phyloP scores from a whole-genome alignment of 2,797 vertebrate genomes.

The Chiloscyllium punctatum region DNA sequence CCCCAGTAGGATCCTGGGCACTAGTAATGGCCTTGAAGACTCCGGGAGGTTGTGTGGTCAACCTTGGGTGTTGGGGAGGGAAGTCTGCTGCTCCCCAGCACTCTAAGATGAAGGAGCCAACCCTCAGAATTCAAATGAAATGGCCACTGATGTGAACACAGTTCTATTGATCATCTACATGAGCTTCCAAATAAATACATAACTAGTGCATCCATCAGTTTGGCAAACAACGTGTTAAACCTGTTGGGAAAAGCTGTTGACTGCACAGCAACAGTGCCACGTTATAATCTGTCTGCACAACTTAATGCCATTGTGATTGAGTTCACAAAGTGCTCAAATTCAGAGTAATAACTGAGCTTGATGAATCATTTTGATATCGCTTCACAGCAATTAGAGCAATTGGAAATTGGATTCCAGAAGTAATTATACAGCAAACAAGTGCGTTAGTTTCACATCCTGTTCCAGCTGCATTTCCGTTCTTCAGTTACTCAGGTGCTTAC shows the following conservation, averaged over 20 bases:
- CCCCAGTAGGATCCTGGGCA: too few relatives aligned
- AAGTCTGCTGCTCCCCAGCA: background rate
- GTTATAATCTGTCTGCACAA: background rate
- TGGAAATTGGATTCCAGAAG: conserved; percentile 21
- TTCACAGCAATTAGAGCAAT: conserved; percentile 27
- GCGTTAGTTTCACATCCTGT: conserved; percentile 14
- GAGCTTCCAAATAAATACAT: background rate
- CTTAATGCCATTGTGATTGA: background rate
- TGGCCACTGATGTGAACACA: background rate
- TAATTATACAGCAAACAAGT: conserved; percentile 4
- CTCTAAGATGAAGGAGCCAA: background rate
- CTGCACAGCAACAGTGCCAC: background rate
- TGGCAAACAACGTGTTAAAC: background rate
- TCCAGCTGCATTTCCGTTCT: conserved; percentile 24
- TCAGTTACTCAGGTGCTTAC: background rate
- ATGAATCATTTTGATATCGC: conserved; percentile 25
- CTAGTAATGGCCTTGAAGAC: too few relatives aligned
- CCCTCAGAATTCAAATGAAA: background rate
- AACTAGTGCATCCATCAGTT: background rate
- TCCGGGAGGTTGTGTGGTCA: too few relatives aligned
- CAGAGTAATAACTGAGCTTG: background rate
- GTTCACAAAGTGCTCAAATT: background rate
- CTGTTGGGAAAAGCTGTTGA: background rate
- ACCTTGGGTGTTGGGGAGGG: too few relatives aligned
- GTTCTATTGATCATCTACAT: background rate